Conservation (phyloP, 1,140 invertebrate genomes). For the Aplysia californica region DNA sequence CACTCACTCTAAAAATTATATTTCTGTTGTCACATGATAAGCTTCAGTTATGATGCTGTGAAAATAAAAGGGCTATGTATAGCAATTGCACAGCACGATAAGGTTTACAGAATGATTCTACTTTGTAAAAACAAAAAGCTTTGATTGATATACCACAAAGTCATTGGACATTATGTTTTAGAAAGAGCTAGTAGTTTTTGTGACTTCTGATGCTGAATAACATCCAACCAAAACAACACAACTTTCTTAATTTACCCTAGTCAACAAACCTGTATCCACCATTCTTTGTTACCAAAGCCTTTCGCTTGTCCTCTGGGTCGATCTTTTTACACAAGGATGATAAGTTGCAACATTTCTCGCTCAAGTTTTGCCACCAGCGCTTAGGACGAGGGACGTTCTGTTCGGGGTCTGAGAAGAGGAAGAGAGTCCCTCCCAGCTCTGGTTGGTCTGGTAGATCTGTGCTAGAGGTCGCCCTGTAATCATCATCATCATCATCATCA, state of each 20-base stretch:
- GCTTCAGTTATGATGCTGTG: background rate
- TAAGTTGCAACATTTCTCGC: background rate
- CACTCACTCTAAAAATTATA: too few relatives aligned
- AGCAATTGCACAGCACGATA: background rate
- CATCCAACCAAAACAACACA: too few relatives aligned
- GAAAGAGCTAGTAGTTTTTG: too few relatives aligned
- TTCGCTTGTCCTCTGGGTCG: constrained; percentile 45
- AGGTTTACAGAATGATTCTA: background rate
- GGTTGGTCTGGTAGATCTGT: too few relatives aligned
- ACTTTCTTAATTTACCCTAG: too few relatives aligned
- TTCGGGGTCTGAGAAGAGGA: constrained; percentile 30
- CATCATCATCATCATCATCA: too few relatives aligned
- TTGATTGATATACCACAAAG: too few relatives aligned
- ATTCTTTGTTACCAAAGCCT: constrained; percentile 45
- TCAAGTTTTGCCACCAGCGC: constrained; percentile 21
- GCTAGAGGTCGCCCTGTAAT: too few relatives aligned
- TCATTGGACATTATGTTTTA: too few relatives aligned
- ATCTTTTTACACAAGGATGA: constrained; percentile 34
- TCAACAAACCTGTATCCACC: constrained; percentile 11
- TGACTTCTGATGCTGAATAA: too few relatives aligned
- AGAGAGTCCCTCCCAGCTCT: constrained; percentile 30
- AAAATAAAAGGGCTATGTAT: background rate
- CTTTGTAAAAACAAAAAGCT: too few relatives aligned
- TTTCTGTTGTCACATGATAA: background rate
- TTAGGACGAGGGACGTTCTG: background rate